Evolutionary conservation across 2,888 invertebrate species (phyloP).

Genomic region (Chydorus sphaericus): DNA sequence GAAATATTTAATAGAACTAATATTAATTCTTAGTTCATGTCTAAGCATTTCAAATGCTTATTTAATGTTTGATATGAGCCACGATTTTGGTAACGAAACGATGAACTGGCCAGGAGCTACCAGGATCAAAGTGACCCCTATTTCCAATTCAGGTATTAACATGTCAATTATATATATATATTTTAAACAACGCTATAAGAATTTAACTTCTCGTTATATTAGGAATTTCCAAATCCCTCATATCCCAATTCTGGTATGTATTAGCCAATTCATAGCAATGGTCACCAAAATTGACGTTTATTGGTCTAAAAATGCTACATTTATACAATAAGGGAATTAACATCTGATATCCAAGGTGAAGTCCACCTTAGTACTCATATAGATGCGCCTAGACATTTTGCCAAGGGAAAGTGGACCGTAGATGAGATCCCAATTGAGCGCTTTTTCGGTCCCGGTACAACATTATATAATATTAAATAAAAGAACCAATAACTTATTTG

Average conservation of each 20-base stretch:
- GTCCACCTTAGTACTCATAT: slow-evolving; percentile 49
- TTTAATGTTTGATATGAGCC: background rate
- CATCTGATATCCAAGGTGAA: slow-evolving; percentile 36
- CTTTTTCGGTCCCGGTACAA: slow-evolving; percentile 32
- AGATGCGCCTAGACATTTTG: slow-evolving; percentile 46
- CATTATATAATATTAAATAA: too few relatives aligned
- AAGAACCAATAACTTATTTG: background rate
- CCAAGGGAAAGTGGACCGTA: slow-evolving; percentile 31
- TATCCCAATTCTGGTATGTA: too few relatives aligned
- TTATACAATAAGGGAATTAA: background rate
- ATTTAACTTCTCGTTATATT: background rate
- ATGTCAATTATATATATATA: too few relatives aligned
- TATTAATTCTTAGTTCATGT: too few relatives aligned
- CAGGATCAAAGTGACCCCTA: background rate
- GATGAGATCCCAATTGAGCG: slow-evolving; percentile 35
- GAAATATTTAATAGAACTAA: too few relatives aligned
- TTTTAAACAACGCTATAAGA: too few relatives aligned
- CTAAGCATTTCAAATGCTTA: too few relatives aligned
- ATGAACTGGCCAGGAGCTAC: background rate
- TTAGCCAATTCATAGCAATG: too few relatives aligned
- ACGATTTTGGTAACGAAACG: background rate
- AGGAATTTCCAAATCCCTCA: too few relatives aligned
- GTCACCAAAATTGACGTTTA: background rate
- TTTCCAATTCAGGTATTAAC: too few relatives aligned
- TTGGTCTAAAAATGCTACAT: background rate